Conservation (phyloP, 2,888 invertebrate species). For the Cephus spinipes region DNA sequence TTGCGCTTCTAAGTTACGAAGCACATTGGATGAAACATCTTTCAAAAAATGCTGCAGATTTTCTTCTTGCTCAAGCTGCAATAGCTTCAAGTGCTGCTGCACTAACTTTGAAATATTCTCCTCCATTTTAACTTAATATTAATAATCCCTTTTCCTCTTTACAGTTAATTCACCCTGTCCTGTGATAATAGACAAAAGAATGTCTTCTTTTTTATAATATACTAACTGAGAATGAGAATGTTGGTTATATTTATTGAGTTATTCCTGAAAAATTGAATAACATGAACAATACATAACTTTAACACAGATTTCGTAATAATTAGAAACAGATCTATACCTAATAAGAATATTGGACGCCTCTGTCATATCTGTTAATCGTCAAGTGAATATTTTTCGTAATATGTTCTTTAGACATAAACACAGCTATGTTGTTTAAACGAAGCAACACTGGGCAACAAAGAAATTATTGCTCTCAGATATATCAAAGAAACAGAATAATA, state of each 20-base stretch:
- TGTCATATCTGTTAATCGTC: background rate
- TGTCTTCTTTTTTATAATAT: background rate
- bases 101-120: constrained; percentile 36
- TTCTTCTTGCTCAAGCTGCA: constrained; percentile 42
- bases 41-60: constrained; percentile 37
- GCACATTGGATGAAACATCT: constrained; percentile 36
- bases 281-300: background rate
- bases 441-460: background rate
- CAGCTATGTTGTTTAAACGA: background rate
- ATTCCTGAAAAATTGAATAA: background rate
- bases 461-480: background rate
- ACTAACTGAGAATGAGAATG: background rate
- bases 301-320: background rate
- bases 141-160: background rate
- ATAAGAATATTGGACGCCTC: background rate
- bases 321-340: background rate
- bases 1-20: constrained; percentile 36
- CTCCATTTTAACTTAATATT: constrained; percentile 31
- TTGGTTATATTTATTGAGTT: background rate
- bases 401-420: background rate
- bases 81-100: constrained; percentile 34
- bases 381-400: background rate
- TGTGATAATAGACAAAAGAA: background rate
- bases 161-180: background rate
- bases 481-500: background rate